Base-by-base conservation (phyloP, 2,888 invertebrate species). In the Caenorhabditis sulstoni region DNA sequence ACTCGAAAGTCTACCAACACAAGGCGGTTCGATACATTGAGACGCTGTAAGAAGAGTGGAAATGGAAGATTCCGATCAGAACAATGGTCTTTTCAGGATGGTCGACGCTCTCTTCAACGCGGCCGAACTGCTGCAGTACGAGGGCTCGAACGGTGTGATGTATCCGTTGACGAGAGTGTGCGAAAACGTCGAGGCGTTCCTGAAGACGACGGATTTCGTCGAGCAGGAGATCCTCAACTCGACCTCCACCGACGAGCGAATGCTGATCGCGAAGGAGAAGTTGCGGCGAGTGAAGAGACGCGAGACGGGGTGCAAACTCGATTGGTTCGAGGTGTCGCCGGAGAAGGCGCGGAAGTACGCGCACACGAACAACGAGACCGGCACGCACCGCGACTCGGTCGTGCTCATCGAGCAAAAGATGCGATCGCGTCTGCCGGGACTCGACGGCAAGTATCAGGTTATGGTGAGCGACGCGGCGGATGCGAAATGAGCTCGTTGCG, bases 1-100 rank as follows among this genome's bases (percentile, higher is more conserved):
- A 89, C 73, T 74, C 79, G 16, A 74, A 59, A n/a, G 82, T 87
- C 22, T 89, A 89, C 74, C 86, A 88, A 52, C 89, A 89, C 74
- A 84, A 86, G 61, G 85, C 87, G 8, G 82, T 81, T n/a, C 49
- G 79, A 9, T 83, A 77, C 12, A 78, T 81, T 12, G 87, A 87
- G 23, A 45, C 52, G 2, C 64, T 88, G 86, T n/a, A n/a, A n/a
- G n/a, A n/a, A n/a, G n/a, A n/a, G n/a, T n/a, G n/a, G n/a, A n/a
- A n/a, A n/a, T n/a, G n/a, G n/a, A n/a, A n/a, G n/a, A n/a, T n/a
- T n/a, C n/a, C n/a, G n/a, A n/a, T n/a, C n/a, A n/a, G n/a, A n/a
- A n/a, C n/a, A n/a, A n/a, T n/a, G n/a, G n/a, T n/a, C n/a, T n/a
- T n/a, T n/a, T n/a, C n/a, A n/a, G n/a, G n/a, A 45, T 85, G 22